phyloP scores from a whole-genome alignment of 64 coral and sea anemone genomes.

The Stylophora pistillata region DNA sequence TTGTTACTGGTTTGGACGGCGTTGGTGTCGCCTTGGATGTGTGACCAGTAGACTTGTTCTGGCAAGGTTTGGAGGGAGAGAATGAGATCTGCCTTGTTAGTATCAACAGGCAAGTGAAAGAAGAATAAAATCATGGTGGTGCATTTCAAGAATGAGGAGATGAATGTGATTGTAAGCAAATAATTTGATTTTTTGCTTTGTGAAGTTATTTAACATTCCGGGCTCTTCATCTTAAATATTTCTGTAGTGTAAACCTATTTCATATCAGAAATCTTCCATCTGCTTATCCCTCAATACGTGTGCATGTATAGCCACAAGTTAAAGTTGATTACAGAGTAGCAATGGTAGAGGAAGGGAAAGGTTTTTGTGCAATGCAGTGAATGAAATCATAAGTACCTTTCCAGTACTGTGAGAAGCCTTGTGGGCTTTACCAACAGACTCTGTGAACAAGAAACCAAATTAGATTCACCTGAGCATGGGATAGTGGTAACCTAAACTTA shows the following conservation, averaged over 20 bases:
- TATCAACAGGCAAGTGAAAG: conserved; percentile 37
- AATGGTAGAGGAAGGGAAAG: neutral
- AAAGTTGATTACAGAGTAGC: neutral
- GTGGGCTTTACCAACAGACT: conserved; percentile 71
- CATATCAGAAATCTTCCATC: too few species aligned
- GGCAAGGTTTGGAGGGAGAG: conserved; percentile 39
- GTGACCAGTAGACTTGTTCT: conserved; percentile 49
- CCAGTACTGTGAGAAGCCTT: conserved; percentile 70
- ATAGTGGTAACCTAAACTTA: conserved; percentile 18
- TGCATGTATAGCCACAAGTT: neutral
- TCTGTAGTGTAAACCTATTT: too few species aligned
- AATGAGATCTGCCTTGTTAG: conserved; percentile 44
- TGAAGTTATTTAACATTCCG: neutral
- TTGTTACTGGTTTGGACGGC: conserved; percentile 49
- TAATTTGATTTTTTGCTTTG: neutral
- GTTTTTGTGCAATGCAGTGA: conserved; percentile 18
- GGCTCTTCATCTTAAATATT: too few species aligned
- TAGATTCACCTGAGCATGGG: conserved; percentile 37
- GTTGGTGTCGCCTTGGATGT: conserved; percentile 49
- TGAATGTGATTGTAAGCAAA: neutral
- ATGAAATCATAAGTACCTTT: conserved; percentile 68
- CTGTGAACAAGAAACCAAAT: conserved; percentile 86
- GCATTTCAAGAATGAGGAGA: neutral
- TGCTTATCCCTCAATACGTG: neutral
- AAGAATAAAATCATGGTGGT: neutral